Conservation (phyloP, 2,888 invertebrate genomes). For the Platycheirus rosarum region DNA sequence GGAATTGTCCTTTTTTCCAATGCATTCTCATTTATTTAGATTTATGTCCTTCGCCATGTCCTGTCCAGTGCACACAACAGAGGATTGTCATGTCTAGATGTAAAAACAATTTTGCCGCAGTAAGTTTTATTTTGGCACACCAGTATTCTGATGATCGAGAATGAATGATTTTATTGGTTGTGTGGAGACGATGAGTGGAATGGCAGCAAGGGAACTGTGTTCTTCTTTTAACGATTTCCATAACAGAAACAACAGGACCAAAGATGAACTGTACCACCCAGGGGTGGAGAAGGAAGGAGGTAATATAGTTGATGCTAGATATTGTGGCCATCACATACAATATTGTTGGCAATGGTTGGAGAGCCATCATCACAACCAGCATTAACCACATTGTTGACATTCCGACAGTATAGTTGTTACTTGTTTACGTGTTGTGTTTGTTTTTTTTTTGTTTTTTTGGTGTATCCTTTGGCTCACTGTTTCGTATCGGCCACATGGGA, state of each 20-base stretch:
- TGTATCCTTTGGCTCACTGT: constrained; percentile 1
- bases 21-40: constrained; percentile 49
- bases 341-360: constrained; percentile 9
- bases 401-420: constrained; percentile 36
- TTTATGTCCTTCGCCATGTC: constrained; percentile 1
- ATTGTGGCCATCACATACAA: constrained; percentile 11
- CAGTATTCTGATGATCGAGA: constrained; percentile 26
- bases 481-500: constrained; percentile 31
- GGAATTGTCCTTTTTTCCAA: constrained; percentile 42
- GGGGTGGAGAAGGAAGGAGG: too few species aligned
- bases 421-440: constrained; percentile 9
- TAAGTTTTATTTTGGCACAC: constrained; percentile 27
- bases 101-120: constrained; percentile 24
- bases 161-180: constrained; percentile 56
- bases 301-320: not conserved
- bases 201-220: constrained; percentile 13
- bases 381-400: constrained; percentile 53
- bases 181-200: not conserved
- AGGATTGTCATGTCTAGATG: not conserved
- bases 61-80: not conserved
- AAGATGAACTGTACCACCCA: too few species aligned
- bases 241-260: constrained; percentile 12
- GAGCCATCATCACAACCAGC: constrained; percentile 5
- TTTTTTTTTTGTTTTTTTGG: not conserved
- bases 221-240: constrained; percentile 26